Conservation (phyloP, 2,113 vertebrate genomes). For the Vulpes lagopus region DNA sequence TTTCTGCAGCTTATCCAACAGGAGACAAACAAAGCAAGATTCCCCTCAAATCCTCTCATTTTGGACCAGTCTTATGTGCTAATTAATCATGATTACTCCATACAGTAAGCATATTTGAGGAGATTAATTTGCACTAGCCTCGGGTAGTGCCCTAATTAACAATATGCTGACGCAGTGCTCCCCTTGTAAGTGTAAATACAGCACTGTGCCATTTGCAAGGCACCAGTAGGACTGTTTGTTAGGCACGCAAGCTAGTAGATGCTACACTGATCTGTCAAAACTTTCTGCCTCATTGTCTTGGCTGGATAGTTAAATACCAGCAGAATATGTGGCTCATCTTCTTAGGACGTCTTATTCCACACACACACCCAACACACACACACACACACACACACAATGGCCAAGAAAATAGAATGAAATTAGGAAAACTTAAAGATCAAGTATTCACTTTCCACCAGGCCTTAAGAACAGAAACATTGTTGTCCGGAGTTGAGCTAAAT, state of each 20-base stretch:
- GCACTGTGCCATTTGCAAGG: slow-evolving; percentile 44
- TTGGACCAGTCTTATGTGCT: slow-evolving; percentile 74
- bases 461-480: background rate
- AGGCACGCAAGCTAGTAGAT: background rate
- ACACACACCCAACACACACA: too few species aligned
- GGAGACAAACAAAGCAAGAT: slow-evolving; percentile 64
- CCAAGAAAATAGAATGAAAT: slow-evolving; percentile 5
- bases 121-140: slow-evolving; percentile 85
- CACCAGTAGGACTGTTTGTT: background rate
- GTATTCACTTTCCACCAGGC: background rate
- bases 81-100: slow-evolving; percentile 86
- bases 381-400: too few species aligned
- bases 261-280: background rate
- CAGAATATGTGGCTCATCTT: background rate
- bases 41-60: slow-evolving; percentile 70
- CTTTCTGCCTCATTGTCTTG: background rate
- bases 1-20: slow-evolving; percentile 51
- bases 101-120: slow-evolving; percentile 83
- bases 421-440: background rate
- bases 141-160: slow-evolving; percentile 84
- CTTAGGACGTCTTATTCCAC: background rate
- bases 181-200: slow-evolving; percentile 77
- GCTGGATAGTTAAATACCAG: background rate
- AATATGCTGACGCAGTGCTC: slow-evolving; percentile 83
- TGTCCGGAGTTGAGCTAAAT: background rate